These are phyloP conservation scores for Megalopta genalis DNA, from an alignment of 1,140 invertebrate genomes.

Conservation along the genomic window DNA sequence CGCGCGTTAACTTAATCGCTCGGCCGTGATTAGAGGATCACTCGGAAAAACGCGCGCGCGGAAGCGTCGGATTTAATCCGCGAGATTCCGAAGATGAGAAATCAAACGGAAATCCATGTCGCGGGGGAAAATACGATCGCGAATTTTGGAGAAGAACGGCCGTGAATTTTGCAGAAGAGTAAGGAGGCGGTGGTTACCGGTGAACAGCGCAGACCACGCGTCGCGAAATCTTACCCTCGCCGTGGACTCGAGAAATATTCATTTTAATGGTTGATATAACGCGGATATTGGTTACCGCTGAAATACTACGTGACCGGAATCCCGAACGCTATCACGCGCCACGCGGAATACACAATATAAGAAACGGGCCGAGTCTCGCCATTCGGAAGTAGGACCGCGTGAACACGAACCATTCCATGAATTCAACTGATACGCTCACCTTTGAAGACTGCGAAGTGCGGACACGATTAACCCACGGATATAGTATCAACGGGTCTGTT, in stretches of 20 bases:
- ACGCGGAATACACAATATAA: slow-evolving; percentile 39
- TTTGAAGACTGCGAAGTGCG: not conserved
- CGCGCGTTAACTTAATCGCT: not conserved
- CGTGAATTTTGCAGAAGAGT: not conserved
- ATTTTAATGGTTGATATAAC: slow-evolving; percentile 73
- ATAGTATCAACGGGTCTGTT: not conserved
- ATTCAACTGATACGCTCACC: slow-evolving; percentile 6
- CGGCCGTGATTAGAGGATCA: not conserved
- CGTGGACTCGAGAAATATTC: slow-evolving; percentile 67
- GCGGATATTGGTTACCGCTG: slow-evolving; percentile 67
- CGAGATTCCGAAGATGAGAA: not conserved
- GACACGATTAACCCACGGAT: slow-evolving; percentile 9
- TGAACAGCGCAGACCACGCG: not conserved
- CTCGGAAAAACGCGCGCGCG: not conserved
- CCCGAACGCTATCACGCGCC: slow-evolving; percentile 38
- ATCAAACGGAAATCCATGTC: slow-evolving; percentile 8
- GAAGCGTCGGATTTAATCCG: not conserved
- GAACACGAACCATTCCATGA: slow-evolving; percentile 12
- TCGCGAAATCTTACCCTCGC: slow-evolving; percentile 20
- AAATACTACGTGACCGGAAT: slow-evolving; percentile 66
- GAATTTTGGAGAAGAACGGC: not conserved
- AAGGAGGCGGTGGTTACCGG: slow-evolving; percentile 1
- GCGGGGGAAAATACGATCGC: not conserved
- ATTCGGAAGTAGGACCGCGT: slow-evolving; percentile 29
- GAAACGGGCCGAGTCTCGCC: slow-evolving; percentile 24